Base-by-base conservation (phyloP, 2,797 vertebrate species). In the Botia kubotai region DNA sequence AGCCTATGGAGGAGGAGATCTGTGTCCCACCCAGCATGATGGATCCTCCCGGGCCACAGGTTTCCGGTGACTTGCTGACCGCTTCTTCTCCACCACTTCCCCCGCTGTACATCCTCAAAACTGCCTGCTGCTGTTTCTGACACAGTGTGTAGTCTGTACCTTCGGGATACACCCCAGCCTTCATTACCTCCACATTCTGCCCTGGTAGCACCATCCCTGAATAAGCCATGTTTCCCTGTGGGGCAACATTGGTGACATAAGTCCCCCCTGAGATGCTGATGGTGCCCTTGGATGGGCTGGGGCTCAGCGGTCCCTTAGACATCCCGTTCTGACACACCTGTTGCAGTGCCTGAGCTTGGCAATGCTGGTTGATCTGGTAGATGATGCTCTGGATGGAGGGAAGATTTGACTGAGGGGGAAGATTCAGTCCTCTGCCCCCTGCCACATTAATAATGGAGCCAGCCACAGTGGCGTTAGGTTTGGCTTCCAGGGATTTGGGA, bases 311-410 rank as follows among this genome's bases (percentile, higher is more conserved):
- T 33, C 83, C 87, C 0, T 91, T 50, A 11, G 88, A 85, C 23
- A 88, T 84, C 1, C 95, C 90, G 0, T 94, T 95, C 26, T 96
- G 97, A 93, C 97, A 97, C 87, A 94, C 92, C 43, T 96, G 96
- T 82, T 95, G 97, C 69, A 96, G 87, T 0, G 95, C 95, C 82
- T 97, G 97, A 53, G 95, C 97, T 93, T 98, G 97, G 94, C 97
- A 98, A 92, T 99, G 98, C 93, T 98, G 97, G 95, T 97, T 98
- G 92, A 99, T 96, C 96, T 99, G 98, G 91, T 97, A 98, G 86
- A 99, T 97, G 90, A 99, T 96, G 92, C 96, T 98, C 93, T 99
- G 97, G 91, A 99, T 97, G 85, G 97, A 98, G 82, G 98, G 98
- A 83, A 99, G 95, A 93, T 97, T 97, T 87, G 97, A 96, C 62